Evolutionary conservation across 30 jellyfish, hydroid and myxozoan genomes (phyloP).

Genomic region (Hydractinia echinata): DNA sequence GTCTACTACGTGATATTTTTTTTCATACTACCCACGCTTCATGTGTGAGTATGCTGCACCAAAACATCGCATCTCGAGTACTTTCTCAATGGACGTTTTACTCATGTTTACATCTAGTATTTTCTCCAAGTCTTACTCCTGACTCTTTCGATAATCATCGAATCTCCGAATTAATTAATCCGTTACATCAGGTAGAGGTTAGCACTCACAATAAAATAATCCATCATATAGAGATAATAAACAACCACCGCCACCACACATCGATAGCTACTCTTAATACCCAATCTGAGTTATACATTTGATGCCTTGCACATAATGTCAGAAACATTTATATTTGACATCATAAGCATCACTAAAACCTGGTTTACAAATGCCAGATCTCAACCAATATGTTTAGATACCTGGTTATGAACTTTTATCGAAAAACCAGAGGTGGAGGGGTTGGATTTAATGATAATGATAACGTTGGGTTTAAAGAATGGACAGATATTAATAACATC

Average conservation of each 20-base stretch:
- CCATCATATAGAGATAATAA: not conserved
- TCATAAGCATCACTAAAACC: conserved; percentile 10
- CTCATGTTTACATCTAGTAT: conserved; percentile 1
- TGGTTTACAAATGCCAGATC: not conserved
- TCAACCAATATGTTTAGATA: conserved; percentile 1
- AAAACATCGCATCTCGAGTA: conserved; percentile 2
- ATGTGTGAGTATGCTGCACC: conserved; percentile 4
- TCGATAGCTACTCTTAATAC: not conserved
- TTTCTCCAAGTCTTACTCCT: conserved; percentile 8
- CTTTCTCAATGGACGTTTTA: not conserved
- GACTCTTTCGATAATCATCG: conserved; percentile 11
- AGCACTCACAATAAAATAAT: not conserved
- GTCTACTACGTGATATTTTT: not conserved
- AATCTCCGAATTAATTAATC: not conserved
- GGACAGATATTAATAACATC: no score
- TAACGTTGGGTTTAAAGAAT: no score
- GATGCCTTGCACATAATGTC: not conserved
- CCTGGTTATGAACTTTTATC: conserved; percentile 4
- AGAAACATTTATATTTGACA: conserved; percentile 9
- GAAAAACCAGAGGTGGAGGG: not conserved
- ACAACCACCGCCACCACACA: conserved; percentile 6
- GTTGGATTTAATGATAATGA: no score
- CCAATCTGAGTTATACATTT: conserved; percentile 5
- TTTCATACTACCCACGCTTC: conserved; percentile 6
- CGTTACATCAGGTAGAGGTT: not conserved